A percentile compares a stretch with the other conserved stretches of the same genome.
phyloP scores from a whole-genome alignment of 1,140 invertebrate genomes.

The Papilio helenus region DNA sequence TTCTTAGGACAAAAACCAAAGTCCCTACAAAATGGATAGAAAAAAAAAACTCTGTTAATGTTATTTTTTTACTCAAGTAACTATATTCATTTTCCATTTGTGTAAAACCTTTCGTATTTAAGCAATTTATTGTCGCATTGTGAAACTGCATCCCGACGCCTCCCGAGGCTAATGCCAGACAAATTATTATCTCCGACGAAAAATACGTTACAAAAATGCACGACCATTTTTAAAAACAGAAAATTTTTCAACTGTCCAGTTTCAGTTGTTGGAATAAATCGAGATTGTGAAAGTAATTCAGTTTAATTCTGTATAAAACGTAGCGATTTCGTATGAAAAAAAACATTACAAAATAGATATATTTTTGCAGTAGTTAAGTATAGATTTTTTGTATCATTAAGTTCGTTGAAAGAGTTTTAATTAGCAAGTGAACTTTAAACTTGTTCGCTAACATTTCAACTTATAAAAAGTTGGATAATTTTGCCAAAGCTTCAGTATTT shows the following conservation, averaged over 20 bases:
- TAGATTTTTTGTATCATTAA: not conserved
- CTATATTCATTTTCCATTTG: constrained; percentile 7
- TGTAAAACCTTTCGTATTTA: not conserved
- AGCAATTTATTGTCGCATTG: constrained; percentile 23
- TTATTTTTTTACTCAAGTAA: no score
- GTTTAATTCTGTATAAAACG: not conserved
- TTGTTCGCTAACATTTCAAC: not conserved
- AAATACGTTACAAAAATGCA: constrained; percentile 16
- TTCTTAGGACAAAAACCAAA: no score
- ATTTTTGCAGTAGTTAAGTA: no score
- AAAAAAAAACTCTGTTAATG: no score
- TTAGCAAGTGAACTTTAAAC: not conserved
- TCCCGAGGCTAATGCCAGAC: constrained; percentile 20
- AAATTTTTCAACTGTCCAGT: not conserved
- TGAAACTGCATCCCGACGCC: not conserved
- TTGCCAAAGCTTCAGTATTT: not conserved
- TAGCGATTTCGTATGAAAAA: not conserved
- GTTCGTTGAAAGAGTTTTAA: not conserved
- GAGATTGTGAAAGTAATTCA: not conserved
- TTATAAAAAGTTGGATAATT: constrained; percentile 1
- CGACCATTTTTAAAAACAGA: not conserved
- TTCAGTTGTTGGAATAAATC: not conserved
- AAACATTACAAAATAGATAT: no score
- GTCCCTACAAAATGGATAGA: no score
- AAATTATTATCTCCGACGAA: constrained; percentile 16